These are phyloP conservation scores for Neolamprologus sp. DNA, from an alignment of 2,113 vertebrate genomes.

Conservation along the genomic window DNA sequence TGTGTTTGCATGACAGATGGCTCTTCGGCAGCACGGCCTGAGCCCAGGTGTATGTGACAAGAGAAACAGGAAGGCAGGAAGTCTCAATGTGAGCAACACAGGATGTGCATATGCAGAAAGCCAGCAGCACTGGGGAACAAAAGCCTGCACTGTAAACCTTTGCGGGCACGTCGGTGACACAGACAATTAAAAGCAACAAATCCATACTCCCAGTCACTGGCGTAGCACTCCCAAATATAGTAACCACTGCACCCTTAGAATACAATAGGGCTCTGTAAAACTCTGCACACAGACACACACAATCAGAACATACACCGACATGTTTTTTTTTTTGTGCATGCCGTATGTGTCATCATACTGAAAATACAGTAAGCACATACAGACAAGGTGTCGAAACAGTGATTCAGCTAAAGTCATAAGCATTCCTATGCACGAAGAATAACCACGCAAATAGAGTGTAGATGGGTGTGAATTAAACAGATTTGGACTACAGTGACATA, in stretches of 20 bases:
- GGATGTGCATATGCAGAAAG: constrained; percentile 41
- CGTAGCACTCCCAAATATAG: background rate
- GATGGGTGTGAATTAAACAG: background rate
- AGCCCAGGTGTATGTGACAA: constrained; percentile 53
- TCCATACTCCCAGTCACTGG: background rate
- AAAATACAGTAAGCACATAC: background rate
- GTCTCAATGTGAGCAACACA: constrained; percentile 47
- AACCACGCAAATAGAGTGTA: background rate
- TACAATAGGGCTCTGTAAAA: background rate
- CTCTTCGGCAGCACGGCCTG: constrained; percentile 24
- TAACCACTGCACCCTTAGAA: background rate
- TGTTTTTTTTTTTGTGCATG: accelerated
- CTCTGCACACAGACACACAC: background rate
- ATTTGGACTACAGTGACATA: background rate
- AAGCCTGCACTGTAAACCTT: background rate
- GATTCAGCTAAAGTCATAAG: background rate
- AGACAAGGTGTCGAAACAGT: background rate
- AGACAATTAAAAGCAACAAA: background rate
- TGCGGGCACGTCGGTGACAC: background rate
- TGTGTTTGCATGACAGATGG: constrained; percentile 38
- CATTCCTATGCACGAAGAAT: background rate
- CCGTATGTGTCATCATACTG: background rate
- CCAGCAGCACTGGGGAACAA: background rate
- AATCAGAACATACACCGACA: background rate
- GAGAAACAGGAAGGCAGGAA: constrained; percentile 62